A percentile compares a stretch with the other conserved stretches of the same genome.
Evolutionary conservation across 2,888 invertebrate species (phyloP).

Genomic region (Phymatocera aterrima): DNA sequence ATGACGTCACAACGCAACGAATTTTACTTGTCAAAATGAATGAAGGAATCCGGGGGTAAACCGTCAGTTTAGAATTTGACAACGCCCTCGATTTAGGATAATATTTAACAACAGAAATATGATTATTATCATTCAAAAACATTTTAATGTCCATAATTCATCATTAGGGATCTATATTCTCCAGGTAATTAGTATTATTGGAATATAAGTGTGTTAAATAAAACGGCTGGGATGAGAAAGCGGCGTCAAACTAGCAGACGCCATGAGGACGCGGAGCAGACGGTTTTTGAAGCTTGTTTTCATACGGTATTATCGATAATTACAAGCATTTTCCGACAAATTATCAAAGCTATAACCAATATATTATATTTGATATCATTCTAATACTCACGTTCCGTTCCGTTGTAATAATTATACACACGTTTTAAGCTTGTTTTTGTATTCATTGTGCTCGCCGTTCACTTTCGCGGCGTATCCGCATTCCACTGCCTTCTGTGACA

Average conservation of each 20-base stretch:
- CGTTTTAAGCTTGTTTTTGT: constrained; percentile 63
- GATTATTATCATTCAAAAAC: background rate
- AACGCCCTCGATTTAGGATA: constrained; percentile 49
- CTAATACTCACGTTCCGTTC: constrained; percentile 57
- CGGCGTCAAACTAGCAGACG: constrained; percentile 73
- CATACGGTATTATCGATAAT: constrained; percentile 32
- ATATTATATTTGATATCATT: background rate
- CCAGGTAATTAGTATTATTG: background rate
- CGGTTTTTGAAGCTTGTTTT: constrained; percentile 65
- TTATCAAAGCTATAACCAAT: background rate
- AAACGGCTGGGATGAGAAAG: constrained; percentile 47
- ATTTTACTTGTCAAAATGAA: constrained; percentile 46
- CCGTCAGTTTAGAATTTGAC: constrained; percentile 47
- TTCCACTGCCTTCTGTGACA: constrained; percentile 66
- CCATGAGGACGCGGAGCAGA: constrained; percentile 74
- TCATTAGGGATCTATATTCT: background rate
- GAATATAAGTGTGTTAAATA: background rate
- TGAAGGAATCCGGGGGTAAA: constrained; percentile 47
- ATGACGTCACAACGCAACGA: constrained; percentile 24
- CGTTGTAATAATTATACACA: constrained; percentile 62
- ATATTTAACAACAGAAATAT: constrained; percentile 47
- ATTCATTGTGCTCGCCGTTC: constrained; percentile 64
- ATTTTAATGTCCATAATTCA: background rate
- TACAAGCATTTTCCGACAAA: background rate
- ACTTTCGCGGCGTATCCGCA: constrained; percentile 65